Conservation (phyloP, 2,113 vertebrate species). For the Octodon degus region DNA sequence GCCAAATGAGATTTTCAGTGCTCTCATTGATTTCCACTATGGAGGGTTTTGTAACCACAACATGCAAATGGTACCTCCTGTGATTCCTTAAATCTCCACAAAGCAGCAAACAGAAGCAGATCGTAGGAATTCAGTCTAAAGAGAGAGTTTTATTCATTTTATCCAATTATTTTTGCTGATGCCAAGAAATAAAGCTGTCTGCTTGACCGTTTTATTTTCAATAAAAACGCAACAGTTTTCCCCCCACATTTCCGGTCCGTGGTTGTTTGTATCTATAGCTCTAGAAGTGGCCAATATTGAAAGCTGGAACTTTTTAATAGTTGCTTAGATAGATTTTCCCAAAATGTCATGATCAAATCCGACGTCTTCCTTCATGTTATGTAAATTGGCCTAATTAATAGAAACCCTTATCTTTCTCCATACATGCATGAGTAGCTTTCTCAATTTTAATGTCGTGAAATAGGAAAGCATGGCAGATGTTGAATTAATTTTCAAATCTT, state of each 20-base stretch:
- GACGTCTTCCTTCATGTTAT: background rate
- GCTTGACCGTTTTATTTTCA: background rate
- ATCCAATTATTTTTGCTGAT: background rate
- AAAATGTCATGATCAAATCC: background rate
- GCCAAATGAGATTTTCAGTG: background rate
- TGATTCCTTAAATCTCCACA: background rate
- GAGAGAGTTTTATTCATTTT: background rate
- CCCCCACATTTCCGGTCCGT: background rate
- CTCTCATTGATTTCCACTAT: background rate
- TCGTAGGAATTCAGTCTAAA: background rate
- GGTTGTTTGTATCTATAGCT: background rate
- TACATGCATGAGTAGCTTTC: background rate
- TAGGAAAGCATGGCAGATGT: background rate
- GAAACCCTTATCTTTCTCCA: background rate
- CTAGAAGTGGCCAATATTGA: background rate
- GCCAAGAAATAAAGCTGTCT: background rate
- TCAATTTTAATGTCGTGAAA: too few relatives aligned
- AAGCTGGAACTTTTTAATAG: background rate
- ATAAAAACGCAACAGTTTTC: background rate
- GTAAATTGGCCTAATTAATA: background rate
- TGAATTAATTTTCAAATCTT: background rate
- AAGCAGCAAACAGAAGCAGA: background rate
- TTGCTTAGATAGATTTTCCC: background rate
- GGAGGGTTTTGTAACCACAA: background rate
- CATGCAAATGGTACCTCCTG: background rate